Conservation (phyloP, 2,888 invertebrate species). For the Sarcophaga variegata region DNA sequence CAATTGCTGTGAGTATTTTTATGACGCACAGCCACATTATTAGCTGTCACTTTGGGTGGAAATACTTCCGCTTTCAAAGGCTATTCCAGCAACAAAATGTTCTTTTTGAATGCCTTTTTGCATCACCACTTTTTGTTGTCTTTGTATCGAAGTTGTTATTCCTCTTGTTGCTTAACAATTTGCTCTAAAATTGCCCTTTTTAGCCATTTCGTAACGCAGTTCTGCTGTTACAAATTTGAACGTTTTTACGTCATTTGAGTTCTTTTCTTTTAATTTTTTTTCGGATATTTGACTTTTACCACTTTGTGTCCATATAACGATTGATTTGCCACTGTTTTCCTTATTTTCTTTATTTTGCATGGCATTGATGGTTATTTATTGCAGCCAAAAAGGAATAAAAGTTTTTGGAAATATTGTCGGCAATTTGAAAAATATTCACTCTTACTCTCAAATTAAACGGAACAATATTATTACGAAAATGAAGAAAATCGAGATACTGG, state of each 20-base stretch:
- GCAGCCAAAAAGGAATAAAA: constrained; percentile 29
- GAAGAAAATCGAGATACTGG: too few relatives aligned
- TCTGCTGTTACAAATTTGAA: constrained; percentile 46
- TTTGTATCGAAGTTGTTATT: not conserved
- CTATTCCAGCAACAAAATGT: not conserved
- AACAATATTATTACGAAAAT: too few relatives aligned
- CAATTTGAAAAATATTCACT: constrained; percentile 8
- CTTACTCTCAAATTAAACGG: too few relatives aligned
- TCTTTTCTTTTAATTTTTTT: constrained; percentile 1
- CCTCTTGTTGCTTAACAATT: constrained; percentile 41
- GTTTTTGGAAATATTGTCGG: constrained; percentile 26
- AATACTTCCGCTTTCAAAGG: constrained; percentile 49
- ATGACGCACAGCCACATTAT: constrained; percentile 60
- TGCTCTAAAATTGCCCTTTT: constrained; percentile 65
- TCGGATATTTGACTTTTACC: constrained; percentile 33
- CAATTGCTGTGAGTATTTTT: constrained; percentile 21
- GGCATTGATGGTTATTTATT: constrained; percentile 32
- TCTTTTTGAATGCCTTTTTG: not conserved
- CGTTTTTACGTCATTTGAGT: constrained; percentile 37
- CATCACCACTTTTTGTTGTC: not conserved
- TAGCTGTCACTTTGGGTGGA: constrained; percentile 66
- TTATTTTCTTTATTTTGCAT: constrained; percentile 20
- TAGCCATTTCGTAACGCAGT: constrained; percentile 67
- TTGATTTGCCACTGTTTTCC: constrained; percentile 43
- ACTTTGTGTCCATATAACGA: constrained; percentile 34